Base-by-base conservation (phyloP, 1,140 invertebrate genomes). In the Cardiocondyla obscurior region DNA sequence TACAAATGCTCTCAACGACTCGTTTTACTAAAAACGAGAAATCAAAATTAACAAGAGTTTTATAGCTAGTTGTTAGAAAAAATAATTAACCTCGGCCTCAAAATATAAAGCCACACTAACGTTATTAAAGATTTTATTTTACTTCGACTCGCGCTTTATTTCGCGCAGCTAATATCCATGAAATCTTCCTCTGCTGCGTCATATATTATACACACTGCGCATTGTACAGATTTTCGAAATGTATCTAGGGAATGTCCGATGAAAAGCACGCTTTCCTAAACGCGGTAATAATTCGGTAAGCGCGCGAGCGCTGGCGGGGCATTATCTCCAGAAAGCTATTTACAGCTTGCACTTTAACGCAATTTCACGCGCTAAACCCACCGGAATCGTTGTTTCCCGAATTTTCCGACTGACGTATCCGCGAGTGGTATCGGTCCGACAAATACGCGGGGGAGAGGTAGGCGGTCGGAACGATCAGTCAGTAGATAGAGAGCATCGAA, bases 401-500 rank as follows among this genome's bases (percentile, higher is more conserved):
- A 76, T 76, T 62, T 76, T 62, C 57, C 51, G 51, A 73, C 28
- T 58, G 39, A 74, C 12, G 33, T 73, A 73, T 30, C 44, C 16
- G 25, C 44, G 64, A 12, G 36, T 16, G 62, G 44, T 70, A 51
- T 51, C 67, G 69, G 36, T 73, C 51, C 51, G 22, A 39, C 51
- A 4, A n/a, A 39, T 55, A 19, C 22, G n/a, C 28, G 65, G 14
- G 46, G 30, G 12, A 46, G 46, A 46, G 46, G 46, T 30, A 33
- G 44, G 36, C 3, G 16, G n/a, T 25, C 19, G 44, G 25, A 44
- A 8, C 73, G 57, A 39, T 62, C 58, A 22, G 58, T 10, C 10
- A 22, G 57, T 12, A 6, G 28, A 67, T 30, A 42, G 74, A 30
- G 62, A 76, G n/a, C n/a, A n/a, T n/a, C n/a, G n/a, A n/a, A n/a